Evolutionary conservation across 1,140 invertebrate genomes (phyloP).

Genomic region (Carposina sasakii): DNA sequence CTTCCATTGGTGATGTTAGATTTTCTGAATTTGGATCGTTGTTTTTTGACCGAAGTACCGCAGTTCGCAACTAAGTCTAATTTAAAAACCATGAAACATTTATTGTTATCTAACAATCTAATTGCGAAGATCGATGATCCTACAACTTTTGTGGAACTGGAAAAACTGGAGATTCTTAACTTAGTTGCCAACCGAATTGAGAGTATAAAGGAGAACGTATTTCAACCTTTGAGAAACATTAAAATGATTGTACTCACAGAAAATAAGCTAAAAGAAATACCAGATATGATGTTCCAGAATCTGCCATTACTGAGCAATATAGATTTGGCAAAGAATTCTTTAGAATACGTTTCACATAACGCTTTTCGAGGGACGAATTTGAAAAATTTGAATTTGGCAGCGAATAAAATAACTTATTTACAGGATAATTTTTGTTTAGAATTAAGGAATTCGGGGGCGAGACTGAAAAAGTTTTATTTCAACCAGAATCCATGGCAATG

Average conservation of each 20-base stretch:
- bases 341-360: slow-evolving; percentile 38
- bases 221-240: slow-evolving; percentile 38
- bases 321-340: slow-evolving; percentile 45
- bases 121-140: slow-evolving; percentile 31
- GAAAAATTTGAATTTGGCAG: slow-evolving; percentile 45
- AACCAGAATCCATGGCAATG: slow-evolving; percentile 63
- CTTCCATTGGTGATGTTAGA: slow-evolving; percentile 33
- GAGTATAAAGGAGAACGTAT: slow-evolving; percentile 32
- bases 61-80: slow-evolving; percentile 34
- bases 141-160: slow-evolving; percentile 21
- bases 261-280: slow-evolving; percentile 41
- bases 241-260: slow-evolving; percentile 36
- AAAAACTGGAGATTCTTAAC: slow-evolving; percentile 37
- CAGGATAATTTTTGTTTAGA: slow-evolving; percentile 51
- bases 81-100: slow-evolving; percentile 36
- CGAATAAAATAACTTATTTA: slow-evolving; percentile 52
- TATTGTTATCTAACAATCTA: slow-evolving; percentile 40
- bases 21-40: slow-evolving; percentile 40
- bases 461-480: slow-evolving; percentile 48
- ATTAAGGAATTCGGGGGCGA: slow-evolving; percentile 43
- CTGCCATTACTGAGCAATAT: slow-evolving; percentile 34
- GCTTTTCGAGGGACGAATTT: slow-evolving; percentile 38
- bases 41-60: slow-evolving; percentile 38
- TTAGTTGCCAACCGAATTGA: slow-evolving; percentile 41
- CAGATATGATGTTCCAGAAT: slow-evolving; percentile 43